Conservation (phyloP, 2,797 vertebrate species). For the Bradypodion pumilum region DNA sequence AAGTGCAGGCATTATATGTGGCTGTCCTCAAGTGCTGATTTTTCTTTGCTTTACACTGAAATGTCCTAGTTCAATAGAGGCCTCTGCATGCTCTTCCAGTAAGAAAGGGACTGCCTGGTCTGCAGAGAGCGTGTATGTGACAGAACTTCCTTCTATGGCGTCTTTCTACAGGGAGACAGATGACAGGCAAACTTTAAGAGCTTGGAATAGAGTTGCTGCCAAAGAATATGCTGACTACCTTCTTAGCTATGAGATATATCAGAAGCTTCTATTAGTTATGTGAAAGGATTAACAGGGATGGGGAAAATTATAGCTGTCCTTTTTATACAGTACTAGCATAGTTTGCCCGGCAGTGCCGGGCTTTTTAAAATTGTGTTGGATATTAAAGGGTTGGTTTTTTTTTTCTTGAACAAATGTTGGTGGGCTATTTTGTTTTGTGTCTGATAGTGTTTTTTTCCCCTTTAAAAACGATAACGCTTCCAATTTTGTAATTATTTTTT, state of each 20-base stretch:
- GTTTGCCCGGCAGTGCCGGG: too few relatives aligned
- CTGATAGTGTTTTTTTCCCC: too few relatives aligned
- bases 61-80: background rate
- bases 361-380: too few relatives aligned
- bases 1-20: background rate
- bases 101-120: background rate
- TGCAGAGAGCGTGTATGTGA: background rate
- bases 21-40: background rate
- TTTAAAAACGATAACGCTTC: too few relatives aligned
- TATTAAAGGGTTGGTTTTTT: too few relatives aligned
- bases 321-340: too few relatives aligned
- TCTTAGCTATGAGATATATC: background rate
- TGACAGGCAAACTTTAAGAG: background rate
- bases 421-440: too few relatives aligned
- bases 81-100: background rate
- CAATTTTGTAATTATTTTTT: too few relatives aligned
- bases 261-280: background rate
- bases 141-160: background rate
- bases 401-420: too few relatives aligned
- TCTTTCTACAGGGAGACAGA: background rate
- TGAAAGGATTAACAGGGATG: background rate
- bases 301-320: background rate
- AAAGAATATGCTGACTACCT: background rate
- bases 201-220: background rate
- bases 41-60: background rate